A percentile compares a stretch with the other conserved stretches of the same genome.
These are phyloP conservation scores for Theodoxus fluviatilis DNA, from an alignment of 2,888 invertebrate species.

Conservation along the genomic window DNA sequence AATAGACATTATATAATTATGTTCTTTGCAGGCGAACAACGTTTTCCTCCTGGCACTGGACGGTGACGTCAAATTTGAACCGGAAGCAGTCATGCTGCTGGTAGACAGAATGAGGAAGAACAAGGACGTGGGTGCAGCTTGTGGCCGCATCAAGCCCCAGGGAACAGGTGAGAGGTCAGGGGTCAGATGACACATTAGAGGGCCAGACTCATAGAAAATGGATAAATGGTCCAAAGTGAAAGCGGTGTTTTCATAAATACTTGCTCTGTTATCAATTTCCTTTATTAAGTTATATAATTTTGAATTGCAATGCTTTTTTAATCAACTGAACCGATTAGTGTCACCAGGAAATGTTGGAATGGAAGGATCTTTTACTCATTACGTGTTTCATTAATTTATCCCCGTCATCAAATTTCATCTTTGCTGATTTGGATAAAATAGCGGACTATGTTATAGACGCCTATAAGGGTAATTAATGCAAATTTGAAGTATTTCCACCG, in stretches of 20 bases:
- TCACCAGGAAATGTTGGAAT: too few relatives aligned
- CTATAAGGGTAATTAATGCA: too few relatives aligned
- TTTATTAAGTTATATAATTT: neutral
- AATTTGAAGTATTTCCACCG: too few relatives aligned
- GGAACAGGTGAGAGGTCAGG: conserved; percentile 73
- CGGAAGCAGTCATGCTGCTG: conserved; percentile 87
- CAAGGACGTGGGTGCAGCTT: conserved; percentile 92
- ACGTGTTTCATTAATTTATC: too few relatives aligned
- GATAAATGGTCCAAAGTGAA: too few relatives aligned
- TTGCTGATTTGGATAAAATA: too few relatives aligned
- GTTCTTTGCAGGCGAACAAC: conserved; percentile 89
- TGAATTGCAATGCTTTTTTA: neutral
- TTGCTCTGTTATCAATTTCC: neutral
- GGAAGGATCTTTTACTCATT: too few relatives aligned
- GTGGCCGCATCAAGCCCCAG: conserved; percentile 96
- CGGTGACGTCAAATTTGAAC: conserved; percentile 91
- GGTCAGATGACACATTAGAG: neutral
- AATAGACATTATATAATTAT: too few relatives aligned
- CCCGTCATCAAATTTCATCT: too few relatives aligned
- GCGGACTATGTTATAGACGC: too few relatives aligned
- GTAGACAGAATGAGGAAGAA: conserved; percentile 99
- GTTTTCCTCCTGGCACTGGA: conserved; percentile 92
- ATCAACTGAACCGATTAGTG: neutral
- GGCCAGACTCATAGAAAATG: neutral
- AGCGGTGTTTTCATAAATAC: too few relatives aligned